Percentiles rank a stretch among this genome's conserved stretches.
phyloP scores from a whole-genome alignment of 2,797 vertebrate species.

The Crocodylus rhombifer region DNA sequence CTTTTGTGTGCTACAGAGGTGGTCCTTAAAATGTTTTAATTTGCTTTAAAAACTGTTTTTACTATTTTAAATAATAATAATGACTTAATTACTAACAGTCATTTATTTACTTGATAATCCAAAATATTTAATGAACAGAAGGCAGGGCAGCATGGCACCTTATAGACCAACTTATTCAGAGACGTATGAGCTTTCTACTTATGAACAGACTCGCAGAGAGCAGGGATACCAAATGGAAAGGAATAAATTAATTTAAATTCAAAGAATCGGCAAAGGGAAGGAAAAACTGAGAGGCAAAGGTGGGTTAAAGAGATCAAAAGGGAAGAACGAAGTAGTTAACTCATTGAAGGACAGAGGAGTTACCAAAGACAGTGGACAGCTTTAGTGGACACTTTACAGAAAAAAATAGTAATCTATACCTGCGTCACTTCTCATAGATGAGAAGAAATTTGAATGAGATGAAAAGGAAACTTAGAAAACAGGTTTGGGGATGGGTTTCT shows the following conservation, averaged over 20 bases:
- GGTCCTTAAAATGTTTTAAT: slow-evolving; percentile 37
- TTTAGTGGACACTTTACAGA: background rate
- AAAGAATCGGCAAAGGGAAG: background rate
- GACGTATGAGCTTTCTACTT: too few species aligned
- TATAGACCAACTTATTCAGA: too few species aligned
- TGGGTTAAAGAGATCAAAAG: too few species aligned
- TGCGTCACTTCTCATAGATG: background rate
- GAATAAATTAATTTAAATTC: too few species aligned
- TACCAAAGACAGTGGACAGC: accelerated
- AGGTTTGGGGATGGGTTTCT: background rate
- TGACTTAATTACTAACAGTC: background rate
- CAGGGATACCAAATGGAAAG: too few species aligned
- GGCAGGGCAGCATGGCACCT: too few species aligned
- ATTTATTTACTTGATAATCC: background rate
- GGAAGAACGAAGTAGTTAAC: too few species aligned
- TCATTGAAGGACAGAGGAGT: background rate
- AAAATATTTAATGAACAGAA: background rate
- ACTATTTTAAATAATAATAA: background rate
- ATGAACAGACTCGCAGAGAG: too few species aligned
- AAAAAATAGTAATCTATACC: background rate
- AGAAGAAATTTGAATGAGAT: background rate
- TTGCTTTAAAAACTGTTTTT: background rate
- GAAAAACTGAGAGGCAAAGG: background rate
- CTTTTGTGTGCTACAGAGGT: background rate
- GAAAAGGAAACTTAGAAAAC: background rate